Evolutionary conservation across 2,113 vertebrate species (phyloP).

Genomic region (Rhinolophus sinicus): DNA sequence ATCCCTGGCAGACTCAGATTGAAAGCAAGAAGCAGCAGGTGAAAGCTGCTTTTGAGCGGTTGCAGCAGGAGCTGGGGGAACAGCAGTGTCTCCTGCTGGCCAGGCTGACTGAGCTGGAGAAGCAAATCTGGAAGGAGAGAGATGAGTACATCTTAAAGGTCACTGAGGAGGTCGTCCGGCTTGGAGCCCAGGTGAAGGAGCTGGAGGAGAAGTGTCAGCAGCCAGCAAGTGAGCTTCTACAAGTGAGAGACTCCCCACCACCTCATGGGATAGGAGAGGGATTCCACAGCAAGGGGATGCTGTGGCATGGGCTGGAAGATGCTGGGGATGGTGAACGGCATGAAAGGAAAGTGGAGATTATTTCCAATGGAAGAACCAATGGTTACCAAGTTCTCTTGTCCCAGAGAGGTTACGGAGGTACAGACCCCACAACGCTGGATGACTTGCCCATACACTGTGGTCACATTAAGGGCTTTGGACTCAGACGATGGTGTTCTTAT

Average conservation of each 20-base stretch:
- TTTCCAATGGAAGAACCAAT: background rate
- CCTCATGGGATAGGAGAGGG: background rate
- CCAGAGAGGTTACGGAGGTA: background rate
- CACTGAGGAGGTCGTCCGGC: background rate
- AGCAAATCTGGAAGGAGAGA: constrained; percentile 44
- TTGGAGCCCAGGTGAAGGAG: constrained; percentile 24
- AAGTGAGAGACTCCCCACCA: constrained; percentile 50
- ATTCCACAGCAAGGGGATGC: background rate
- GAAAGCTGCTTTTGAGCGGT: constrained; percentile 19
- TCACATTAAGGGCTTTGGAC: background rate
- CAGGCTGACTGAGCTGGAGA: constrained; percentile 50
- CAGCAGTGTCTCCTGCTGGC: constrained; percentile 47
- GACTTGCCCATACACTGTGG: background rate
- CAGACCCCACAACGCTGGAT: background rate
- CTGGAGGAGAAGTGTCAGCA: constrained; percentile 64
- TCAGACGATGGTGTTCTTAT: background rate
- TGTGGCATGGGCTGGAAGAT: background rate
- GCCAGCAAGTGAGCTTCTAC: constrained; percentile 65
- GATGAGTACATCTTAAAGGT: background rate
- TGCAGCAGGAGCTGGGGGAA: constrained; percentile 34
- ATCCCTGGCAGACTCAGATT: background rate
- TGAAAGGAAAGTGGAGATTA: background rate
- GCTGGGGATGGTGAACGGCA: background rate
- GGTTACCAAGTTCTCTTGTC: background rate
- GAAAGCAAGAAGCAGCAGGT: constrained; percentile 61